A percentile compares a stretch with the other conserved stretches of the same genome.
Conservation (phyloP, 2,888 invertebrate genomes). For the Melieria picta region DNA sequence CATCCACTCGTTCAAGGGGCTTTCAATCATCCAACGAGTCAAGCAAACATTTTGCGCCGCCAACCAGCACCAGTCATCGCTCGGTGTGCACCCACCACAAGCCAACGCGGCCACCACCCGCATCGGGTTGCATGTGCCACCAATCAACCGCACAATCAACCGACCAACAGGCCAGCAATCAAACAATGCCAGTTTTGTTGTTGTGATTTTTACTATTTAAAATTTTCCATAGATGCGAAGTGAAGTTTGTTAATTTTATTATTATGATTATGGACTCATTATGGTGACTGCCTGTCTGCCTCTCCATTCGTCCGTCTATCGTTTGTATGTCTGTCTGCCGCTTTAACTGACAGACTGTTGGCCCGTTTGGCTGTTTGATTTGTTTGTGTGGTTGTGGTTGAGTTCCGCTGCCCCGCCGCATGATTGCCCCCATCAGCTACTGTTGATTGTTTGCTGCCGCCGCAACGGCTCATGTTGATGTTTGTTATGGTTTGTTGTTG, state of each 20-base stretch:
- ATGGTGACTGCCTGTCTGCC: slow-evolving; percentile 7
- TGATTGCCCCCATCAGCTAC: slow-evolving; percentile 24
- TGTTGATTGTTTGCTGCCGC: slow-evolving; percentile 7
- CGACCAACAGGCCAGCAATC: slow-evolving; percentile 11
- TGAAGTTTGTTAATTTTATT: slow-evolving; percentile 23
- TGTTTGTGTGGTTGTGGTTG: background rate
- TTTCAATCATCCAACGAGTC: slow-evolving; percentile 7
- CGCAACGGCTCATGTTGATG: background rate
- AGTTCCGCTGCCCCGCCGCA: background rate
- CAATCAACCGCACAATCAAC: slow-evolving; percentile 1
- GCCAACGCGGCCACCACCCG: too few relatives aligned
- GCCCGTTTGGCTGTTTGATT: slow-evolving; percentile 3
- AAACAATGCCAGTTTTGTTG: background rate
- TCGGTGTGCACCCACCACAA: too few relatives aligned
- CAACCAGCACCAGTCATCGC: slow-evolving; percentile 11
- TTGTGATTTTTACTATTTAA: slow-evolving; percentile 9
- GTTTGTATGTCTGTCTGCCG: slow-evolving; percentile 11
- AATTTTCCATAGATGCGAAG: slow-evolving; percentile 5
- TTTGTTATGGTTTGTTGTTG: slow-evolving; percentile 33
- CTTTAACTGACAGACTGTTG: background rate
- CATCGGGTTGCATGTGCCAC: too few relatives aligned
- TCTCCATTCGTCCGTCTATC: slow-evolving; percentile 18
- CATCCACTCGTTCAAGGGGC: slow-evolving; percentile 6
- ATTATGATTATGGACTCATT: slow-evolving; percentile 22
- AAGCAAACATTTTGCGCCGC: background rate